Conservation (phyloP, 2,797 vertebrate genomes). For the Phrynocephalus vlangalii region DNA sequence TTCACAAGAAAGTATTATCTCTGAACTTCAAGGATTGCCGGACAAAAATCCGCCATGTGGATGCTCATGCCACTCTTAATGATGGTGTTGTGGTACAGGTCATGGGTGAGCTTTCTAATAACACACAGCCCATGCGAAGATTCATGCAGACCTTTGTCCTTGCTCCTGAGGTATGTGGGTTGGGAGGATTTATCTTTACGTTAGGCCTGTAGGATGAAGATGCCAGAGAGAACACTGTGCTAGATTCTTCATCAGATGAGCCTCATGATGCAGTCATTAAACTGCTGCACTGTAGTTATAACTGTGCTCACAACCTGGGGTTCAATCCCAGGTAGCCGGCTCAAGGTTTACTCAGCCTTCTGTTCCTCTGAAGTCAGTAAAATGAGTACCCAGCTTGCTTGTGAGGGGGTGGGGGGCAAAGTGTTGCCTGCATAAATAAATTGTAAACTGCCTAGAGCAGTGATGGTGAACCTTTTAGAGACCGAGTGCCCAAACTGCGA, state of each 20-base stretch:
- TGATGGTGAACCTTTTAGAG: no score
- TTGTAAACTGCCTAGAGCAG: no score
- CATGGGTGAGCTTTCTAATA: slow-evolving; percentile 97
- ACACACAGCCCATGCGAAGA: slow-evolving; percentile 96
- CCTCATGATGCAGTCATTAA: no score
- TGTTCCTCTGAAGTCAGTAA: no score
- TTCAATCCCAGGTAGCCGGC: no score
- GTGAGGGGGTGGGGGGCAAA: no score
- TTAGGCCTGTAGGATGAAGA: background rate
- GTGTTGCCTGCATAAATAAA: no score
- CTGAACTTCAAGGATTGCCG: slow-evolving; percentile 96
- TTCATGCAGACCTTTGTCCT: slow-evolving; percentile 99
- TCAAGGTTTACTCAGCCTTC: no score
- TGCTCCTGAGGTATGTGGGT: slow-evolving; percentile 88
- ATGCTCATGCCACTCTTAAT: slow-evolving; percentile 94
- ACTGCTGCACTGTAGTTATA: no score
- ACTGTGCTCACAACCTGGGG: no score
- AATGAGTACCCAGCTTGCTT: no score
- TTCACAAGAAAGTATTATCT: slow-evolving; percentile 96
- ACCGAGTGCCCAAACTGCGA: no score
- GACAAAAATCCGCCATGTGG: slow-evolving; percentile 96
- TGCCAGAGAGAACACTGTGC: background rate
- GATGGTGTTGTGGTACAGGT: slow-evolving; percentile 98
- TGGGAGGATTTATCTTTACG: background rate
- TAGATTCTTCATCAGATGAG: background rate